Evolutionary conservation across 2,888 invertebrate species (phyloP).

Genomic region (Camptogramma bilineatum): DNA sequence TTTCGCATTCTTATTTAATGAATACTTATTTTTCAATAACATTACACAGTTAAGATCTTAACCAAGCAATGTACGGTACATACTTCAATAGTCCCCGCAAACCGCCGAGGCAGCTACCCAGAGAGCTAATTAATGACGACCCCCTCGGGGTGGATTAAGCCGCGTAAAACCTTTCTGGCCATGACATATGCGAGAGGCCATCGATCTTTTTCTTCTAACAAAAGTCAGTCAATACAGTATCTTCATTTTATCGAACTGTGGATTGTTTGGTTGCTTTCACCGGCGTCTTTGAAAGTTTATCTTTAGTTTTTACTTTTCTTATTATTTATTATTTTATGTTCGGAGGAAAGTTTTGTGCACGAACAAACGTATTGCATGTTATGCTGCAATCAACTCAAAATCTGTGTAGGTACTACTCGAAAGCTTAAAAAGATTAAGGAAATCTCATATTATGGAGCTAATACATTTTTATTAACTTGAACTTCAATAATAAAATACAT

Average conservation of each 20-base stretch:
- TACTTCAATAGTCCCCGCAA: conserved; percentile 75
- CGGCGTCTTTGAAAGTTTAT: too few relatives aligned
- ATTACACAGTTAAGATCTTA: conserved; percentile 17
- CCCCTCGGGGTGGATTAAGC: conserved; percentile 72
- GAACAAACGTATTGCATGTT: conserved; percentile 3
- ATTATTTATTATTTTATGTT: conserved; percentile 3
- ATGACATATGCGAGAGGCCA: conserved; percentile 62
- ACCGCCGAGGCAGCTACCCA: conserved; percentile 64
- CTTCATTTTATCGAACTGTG: neutral
- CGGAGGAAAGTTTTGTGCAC: neutral
- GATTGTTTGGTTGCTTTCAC: neutral
- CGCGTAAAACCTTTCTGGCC: conserved; percentile 77
- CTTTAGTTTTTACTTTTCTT: neutral
- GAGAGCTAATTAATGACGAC: conserved; percentile 76
- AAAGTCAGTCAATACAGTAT: conserved; percentile 48
- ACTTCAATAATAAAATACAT: conserved; percentile 25
- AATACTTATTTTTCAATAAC: neutral
- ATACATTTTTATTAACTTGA: conserved; percentile 20
- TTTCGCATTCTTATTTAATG: neutral
- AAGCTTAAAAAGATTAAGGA: conserved; percentile 8
- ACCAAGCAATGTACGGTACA: conserved; percentile 41
- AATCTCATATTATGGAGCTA: conserved; percentile 14
- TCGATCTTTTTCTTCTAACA: conserved; percentile 62
- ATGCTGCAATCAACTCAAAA: conserved; percentile 6
- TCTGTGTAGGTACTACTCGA: neutral